phyloP scores from a whole-genome alignment of 1,140 invertebrate species.

The Drosophila paulistorum region DNA sequence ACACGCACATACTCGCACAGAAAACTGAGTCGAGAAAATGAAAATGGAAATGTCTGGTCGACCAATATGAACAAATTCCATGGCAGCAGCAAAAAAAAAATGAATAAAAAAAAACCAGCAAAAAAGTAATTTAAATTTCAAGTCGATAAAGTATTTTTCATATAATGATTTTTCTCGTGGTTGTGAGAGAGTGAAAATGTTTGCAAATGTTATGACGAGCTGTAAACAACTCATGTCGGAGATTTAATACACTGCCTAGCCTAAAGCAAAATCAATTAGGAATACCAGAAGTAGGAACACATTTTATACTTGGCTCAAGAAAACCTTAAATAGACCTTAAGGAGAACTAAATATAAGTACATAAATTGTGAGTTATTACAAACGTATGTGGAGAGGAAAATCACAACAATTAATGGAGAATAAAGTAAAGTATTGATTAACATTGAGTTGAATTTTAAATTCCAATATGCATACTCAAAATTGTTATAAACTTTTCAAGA shows the following conservation, averaged over 20 bases:
- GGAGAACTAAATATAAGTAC: too few relatives aligned
- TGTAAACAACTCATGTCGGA: background rate
- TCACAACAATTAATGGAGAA: too few relatives aligned
- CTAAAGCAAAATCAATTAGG: too few relatives aligned
- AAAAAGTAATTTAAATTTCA: conserved; percentile 30
- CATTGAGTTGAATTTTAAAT: too few relatives aligned
- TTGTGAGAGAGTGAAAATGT: conserved; percentile 11
- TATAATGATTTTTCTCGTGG: conserved; percentile 37
- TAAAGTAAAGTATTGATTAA: too few relatives aligned
- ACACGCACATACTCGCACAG: background rate
- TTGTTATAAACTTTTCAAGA: too few relatives aligned
- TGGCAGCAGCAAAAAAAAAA: conserved; percentile 14
- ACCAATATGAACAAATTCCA: conserved; percentile 39
- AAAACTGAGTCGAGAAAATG: conserved; percentile 16
- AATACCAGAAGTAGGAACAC: too few relatives aligned
- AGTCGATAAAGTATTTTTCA: conserved; percentile 39
- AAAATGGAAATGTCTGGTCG: conserved; percentile 32
- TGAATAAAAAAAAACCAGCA: background rate
- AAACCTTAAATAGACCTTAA: too few relatives aligned
- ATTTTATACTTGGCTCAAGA: too few relatives aligned
- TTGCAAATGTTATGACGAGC: background rate
- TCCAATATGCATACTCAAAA: too few relatives aligned
- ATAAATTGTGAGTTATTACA: too few relatives aligned
- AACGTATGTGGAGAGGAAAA: too few relatives aligned
- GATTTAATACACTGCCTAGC: background rate